Percentiles rank a stretch among this genome's conserved stretches.
Conservation (phyloP, 2,888 invertebrate species). For the Pyrrhosoma nymphula region DNA sequence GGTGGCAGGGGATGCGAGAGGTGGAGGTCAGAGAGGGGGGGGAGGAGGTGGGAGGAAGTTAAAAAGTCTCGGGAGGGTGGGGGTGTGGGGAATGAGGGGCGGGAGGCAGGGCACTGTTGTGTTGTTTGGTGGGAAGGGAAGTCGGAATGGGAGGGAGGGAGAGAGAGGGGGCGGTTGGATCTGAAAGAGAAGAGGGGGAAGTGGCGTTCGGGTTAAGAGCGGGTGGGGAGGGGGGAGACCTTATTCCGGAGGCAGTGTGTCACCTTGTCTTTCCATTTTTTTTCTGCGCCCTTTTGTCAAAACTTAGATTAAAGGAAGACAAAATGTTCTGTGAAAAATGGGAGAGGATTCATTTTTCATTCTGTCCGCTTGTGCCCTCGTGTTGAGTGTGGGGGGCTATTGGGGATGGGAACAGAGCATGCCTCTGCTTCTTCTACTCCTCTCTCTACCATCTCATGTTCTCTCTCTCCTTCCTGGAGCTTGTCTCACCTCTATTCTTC, state of each 20-base stretch:
- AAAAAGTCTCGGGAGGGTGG: not conserved
- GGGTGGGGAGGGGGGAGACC: slow-evolving; percentile 40
- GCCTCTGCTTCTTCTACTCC: slow-evolving; percentile 36
- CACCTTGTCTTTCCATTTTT: slow-evolving; percentile 45
- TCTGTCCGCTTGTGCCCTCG: slow-evolving; percentile 53
- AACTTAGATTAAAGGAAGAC: slow-evolving; percentile 67
- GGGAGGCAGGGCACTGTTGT: not conserved
- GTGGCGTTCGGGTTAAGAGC: no score
- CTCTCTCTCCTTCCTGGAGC: not conserved
- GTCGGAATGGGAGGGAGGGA: not conserved
- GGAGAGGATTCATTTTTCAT: slow-evolving; percentile 64
- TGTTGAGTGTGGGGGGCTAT: no score
- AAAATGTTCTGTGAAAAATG: slow-evolving; percentile 67
- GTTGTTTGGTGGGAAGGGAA: not conserved
- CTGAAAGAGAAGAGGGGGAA: not conserved
- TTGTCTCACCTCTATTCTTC: not conserved
- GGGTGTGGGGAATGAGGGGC: not conserved
- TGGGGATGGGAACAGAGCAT: not conserved
- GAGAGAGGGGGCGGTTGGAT: not conserved
- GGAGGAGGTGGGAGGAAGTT: not conserved
- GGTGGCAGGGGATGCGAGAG: no score
- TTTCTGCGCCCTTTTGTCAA: slow-evolving; percentile 64
- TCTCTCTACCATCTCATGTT: not conserved
- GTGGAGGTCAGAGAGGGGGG: not conserved
- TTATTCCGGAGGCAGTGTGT: slow-evolving; percentile 66